Percentiles rank a stretch among this genome's conserved stretches.
These are phyloP conservation scores for Ricordea florida DNA, from an alignment of 92 coral and sea anemone species.

Conservation along the genomic window DNA sequence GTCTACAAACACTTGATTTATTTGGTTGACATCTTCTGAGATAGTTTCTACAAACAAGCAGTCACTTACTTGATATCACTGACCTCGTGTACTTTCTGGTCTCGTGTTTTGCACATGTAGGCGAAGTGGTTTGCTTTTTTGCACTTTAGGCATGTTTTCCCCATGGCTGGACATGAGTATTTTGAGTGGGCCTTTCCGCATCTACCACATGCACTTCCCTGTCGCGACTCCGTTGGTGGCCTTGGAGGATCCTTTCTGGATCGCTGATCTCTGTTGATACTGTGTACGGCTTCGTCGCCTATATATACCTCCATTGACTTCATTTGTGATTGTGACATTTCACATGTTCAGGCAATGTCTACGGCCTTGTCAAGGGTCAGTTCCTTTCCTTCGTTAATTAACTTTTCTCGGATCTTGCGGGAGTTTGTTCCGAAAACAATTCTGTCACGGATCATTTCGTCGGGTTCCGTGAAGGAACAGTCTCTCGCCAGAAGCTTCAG, in stretches of 20 bases:
- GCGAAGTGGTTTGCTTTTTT: too few species aligned
- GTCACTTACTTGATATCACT: neutral
- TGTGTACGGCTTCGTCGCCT: neutral
- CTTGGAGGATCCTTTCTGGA: neutral
- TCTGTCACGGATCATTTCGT: slow-evolving; percentile 35
- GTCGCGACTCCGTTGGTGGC: neutral
- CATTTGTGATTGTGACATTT: neutral
- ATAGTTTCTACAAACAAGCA: neutral
- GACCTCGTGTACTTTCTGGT: neutral
- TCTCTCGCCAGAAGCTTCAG: slow-evolving; percentile 47
- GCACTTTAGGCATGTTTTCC: slow-evolving; percentile 18
- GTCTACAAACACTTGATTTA: neutral
- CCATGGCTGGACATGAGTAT: neutral
- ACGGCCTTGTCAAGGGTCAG: slow-evolving; percentile 61
- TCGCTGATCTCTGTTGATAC: neutral
- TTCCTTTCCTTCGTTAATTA: slow-evolving; percentile 20
- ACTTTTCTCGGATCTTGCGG: slow-evolving; percentile 56
- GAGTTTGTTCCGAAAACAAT: slow-evolving; percentile 25
- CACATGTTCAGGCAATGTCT: slow-evolving; percentile 49
- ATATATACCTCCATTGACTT: too few species aligned
- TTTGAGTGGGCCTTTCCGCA: neutral
- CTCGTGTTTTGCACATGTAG: neutral
- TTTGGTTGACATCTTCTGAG: neutral
- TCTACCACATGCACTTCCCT: neutral
- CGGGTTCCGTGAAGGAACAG: slow-evolving; percentile 52